Evolutionary conservation across 2,888 invertebrate species (phyloP), one percentile per base, ranked within the genome.

Genomic region (Heliconius ethilla): DNA sequence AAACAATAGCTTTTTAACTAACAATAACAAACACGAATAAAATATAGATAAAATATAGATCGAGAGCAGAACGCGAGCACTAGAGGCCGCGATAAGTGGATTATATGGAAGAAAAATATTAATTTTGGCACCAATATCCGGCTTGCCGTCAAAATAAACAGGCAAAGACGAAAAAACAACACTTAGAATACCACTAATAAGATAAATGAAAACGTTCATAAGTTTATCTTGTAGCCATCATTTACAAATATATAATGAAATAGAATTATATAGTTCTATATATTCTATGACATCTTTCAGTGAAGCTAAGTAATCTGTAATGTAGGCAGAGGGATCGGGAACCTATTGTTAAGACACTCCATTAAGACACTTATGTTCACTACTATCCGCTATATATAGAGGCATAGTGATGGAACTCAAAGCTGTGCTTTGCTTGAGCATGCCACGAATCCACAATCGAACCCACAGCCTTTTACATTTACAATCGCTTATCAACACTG

Each of bases 41-140:
- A 15, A 13, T 62, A 40, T 63, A 63, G 27, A 74, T 29, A 25
- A 18, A 15, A 13, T 62, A 40, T 45, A 63, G 27, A 63, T 65
- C 55, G 29, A 11, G 55, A 51, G 33, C 25, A 27, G 11, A 74
- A 11, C 33, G 59, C 65, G 27, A 63, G 45, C 37, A 74, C 74
- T 74, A 29, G 40, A 55, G 74, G 67, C 67, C 67, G 62, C 67
- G 59, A 69, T 77, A 77, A 77, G 67, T 77, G 77, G 77, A 74
- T 74, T 74, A 74, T 72, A 22, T 62, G 37, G 73, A 69, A 69
- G 73, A 74, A 78, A 65, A 75, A 78, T 78, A 78, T 78, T 75
- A 78, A 75, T 78, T 63, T 73, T 73, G 66, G 66, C 75, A 33
- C 73, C 70, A 78, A 78, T 78, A 78, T 78, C 78, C 78, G 78